These are phyloP conservation scores for Rotaria socialis DNA, from an alignment of 2,888 invertebrate species.

Conservation along the genomic window DNA sequence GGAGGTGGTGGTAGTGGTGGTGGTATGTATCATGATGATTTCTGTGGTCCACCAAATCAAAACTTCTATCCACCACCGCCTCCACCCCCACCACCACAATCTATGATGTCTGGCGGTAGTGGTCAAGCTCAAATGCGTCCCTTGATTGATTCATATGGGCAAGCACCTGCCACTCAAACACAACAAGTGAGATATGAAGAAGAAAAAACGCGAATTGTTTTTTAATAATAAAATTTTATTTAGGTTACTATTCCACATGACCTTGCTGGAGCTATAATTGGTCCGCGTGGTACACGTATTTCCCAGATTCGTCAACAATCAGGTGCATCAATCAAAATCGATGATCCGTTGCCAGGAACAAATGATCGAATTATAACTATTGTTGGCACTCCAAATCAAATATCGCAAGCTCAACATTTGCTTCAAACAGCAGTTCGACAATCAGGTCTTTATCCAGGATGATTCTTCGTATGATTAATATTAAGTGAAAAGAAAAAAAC, in stretches of 20 bases:
- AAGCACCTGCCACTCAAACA: background rate
- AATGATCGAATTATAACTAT: slow-evolving; percentile 93
- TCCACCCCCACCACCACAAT: background rate
- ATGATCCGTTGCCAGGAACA: slow-evolving; percentile 78
- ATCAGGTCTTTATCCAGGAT: slow-evolving; percentile 6
- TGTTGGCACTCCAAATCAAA: slow-evolving; percentile 78
- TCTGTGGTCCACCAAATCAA: background rate
- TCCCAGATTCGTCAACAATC: slow-evolving; percentile 91
- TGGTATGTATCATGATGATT: background rate
- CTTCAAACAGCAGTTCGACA: slow-evolving; percentile 78
- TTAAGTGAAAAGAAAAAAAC: too few species aligned
- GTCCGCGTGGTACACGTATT: slow-evolving; percentile 91
- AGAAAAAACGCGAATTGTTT: background rate
- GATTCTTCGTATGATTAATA: too few species aligned
- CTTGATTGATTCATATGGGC: background rate
- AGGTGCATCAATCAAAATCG: slow-evolving; percentile 90
- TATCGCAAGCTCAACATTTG: slow-evolving; percentile 96
- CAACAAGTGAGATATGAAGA: background rate
- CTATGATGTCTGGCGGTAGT: background rate
- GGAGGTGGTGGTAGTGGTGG: background rate
- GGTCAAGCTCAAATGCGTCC: background rate
- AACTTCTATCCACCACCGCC: background rate
- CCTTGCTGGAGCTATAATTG: slow-evolving; percentile 97
- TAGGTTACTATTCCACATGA: slow-evolving; percentile 98
- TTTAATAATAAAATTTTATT: slow-evolving; percentile 48